Base-by-base conservation (phyloP, 37 sponge, comb jelly and placozoan species). In the Diacarnus erythraeanus region DNA sequence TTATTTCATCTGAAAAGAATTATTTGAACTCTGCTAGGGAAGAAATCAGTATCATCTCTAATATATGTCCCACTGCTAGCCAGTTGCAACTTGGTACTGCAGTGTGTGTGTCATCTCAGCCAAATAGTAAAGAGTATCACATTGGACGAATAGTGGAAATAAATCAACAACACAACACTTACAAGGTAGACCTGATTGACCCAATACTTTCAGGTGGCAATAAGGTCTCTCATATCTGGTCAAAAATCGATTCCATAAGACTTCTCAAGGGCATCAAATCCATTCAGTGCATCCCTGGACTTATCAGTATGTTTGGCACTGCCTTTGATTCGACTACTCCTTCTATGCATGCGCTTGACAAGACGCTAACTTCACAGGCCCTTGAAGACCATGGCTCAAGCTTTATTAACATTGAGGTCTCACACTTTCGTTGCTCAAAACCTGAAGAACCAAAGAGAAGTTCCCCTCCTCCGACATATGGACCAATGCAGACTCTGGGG, bases 401-500 rank as follows among this genome's bases (percentile, higher is more conserved):
- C 2, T 64, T 77, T 29, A 64, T 44, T 38, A 37, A 77, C 5
- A 64, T 77, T 26, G 77, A 77, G 8, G 77, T 77, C 18, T 39
- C 71, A 17, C 80, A 67, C 17, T 80, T 25, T 51, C 30, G 59
- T 10, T 58, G 64, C n/a, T 4, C 54, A 0, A 68, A 80, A 54
- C 58, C 75, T 0, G 75, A 22, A 4, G 83, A 64, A 4, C 54
- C 56, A 25, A 82, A 82, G 37, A 35, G 37, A 8, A 59, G 30
- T 4, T 73, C 77, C 17, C 69, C 72, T 37, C 25, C 79, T 2
- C 80, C 79, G 36, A 86, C 86, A 3, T 86, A 86, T 41, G 86
- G 86, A 12, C 86, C 86, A 5, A 79, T 72, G 79, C 86, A 86
- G 56, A n/a, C 86, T 20, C 74, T 86, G 15, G 86, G 86, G 2